Percentiles rank a stretch among this genome's conserved stretches.
These are phyloP conservation scores for Ganaspis sp. DNA, from an alignment of 1,140 invertebrate genomes.

Conservation along the genomic window DNA sequence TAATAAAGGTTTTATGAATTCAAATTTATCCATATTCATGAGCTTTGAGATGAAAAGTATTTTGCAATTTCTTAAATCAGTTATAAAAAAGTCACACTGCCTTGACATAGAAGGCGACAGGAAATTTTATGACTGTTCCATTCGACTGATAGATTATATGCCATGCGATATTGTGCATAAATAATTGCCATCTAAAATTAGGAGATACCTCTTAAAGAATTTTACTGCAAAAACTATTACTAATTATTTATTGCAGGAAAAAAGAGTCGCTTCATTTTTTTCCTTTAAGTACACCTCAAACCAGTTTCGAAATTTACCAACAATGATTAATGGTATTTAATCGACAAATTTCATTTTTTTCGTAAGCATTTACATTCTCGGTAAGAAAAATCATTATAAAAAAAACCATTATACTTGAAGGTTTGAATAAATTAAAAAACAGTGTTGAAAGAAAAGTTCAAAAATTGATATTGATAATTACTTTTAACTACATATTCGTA, in stretches of 20 bases:
- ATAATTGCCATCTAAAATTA: constrained; percentile 4
- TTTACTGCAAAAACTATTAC: background rate
- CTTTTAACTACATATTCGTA: too few relatives aligned
- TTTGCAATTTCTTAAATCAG: constrained; percentile 9
- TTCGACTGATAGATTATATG: constrained; percentile 2
- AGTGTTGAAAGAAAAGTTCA: too few relatives aligned
- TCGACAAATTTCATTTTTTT: too few relatives aligned
- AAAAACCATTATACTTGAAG: too few relatives aligned
- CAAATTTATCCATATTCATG: constrained; percentile 4
- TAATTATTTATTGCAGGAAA: background rate
- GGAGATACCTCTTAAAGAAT: background rate
- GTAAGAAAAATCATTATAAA: too few relatives aligned
- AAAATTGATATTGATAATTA: too few relatives aligned
- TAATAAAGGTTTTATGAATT: constrained; percentile 3
- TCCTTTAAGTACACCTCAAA: background rate
- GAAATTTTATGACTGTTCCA: background rate
- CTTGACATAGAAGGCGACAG: constrained; percentile 1
- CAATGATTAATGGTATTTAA: too few relatives aligned
- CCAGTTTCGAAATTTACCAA: background rate
- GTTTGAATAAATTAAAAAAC: too few relatives aligned
- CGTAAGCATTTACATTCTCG: too few relatives aligned
- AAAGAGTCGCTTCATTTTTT: background rate
- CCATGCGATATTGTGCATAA: too few relatives aligned
- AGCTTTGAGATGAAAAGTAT: background rate
- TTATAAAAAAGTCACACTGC: background rate